These are phyloP conservation scores for Erpornis zantholeuca DNA, from an alignment of 2,113 vertebrate species.

Conservation along the genomic window DNA sequence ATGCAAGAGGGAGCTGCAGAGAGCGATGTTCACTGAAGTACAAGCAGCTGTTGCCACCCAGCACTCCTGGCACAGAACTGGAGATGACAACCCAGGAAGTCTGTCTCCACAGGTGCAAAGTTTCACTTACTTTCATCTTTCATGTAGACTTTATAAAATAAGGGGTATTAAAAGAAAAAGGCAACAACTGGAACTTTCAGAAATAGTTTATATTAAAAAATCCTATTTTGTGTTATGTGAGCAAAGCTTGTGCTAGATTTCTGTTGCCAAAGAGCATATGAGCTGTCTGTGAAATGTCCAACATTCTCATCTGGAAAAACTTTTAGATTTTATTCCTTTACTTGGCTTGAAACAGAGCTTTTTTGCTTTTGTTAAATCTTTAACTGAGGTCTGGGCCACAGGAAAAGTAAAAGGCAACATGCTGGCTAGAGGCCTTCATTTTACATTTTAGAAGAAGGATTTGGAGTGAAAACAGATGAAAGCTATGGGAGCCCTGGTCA, in stretches of 20 bases:
- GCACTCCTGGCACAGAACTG: not conserved
- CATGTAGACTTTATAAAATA: constrained; percentile 13
- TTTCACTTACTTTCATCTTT: not conserved
- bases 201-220: not conserved
- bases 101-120: not conserved
- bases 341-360: constrained; percentile 33
- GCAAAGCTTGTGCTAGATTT: constrained; percentile 18
- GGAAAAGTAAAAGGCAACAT: constrained; percentile 42
- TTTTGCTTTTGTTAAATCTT: constrained; percentile 55
- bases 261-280: not conserved
- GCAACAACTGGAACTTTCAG: not conserved
- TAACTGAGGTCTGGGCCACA: constrained; percentile 24
- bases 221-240: not conserved
- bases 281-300: constrained; percentile 22
- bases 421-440: constrained; percentile 48
- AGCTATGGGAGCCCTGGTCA: constrained; percentile 39
- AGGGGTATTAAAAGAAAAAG: not conserved
- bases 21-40: not conserved
- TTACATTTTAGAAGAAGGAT: constrained; percentile 43
- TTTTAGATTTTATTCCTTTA: constrained; percentile 32
- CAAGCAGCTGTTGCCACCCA: not conserved
- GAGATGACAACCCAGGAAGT: not conserved
- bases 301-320: constrained; percentile 39
- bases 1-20: not conserved
- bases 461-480: constrained; percentile 54